These are phyloP conservation scores for Megaceryle alcyon DNA, from an alignment of 2,797 vertebrate genomes.

Conservation along the genomic window DNA sequence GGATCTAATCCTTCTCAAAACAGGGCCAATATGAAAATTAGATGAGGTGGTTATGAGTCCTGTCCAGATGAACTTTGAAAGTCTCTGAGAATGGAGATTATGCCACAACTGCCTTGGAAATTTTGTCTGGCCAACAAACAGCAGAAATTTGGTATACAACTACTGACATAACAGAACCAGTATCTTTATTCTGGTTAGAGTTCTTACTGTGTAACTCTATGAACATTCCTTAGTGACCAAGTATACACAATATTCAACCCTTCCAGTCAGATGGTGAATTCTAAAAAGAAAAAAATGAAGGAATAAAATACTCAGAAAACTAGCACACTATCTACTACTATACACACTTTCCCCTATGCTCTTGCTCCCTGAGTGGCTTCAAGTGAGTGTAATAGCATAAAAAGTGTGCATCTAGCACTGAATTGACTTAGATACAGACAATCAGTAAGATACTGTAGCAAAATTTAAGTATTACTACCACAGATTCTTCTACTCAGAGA, in stretches of 20 bases:
- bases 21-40: background rate
- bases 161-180: background rate
- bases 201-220: background rate
- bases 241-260: background rate
- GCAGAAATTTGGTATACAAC: background rate
- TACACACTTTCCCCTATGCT: background rate
- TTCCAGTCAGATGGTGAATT: background rate
- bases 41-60: background rate
- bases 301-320: background rate
- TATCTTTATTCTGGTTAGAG: background rate
- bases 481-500: background rate
- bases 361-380: background rate
- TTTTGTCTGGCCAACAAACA: background rate
- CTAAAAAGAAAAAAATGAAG: background rate
- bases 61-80: background rate
- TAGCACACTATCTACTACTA: background rate
- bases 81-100: background rate
- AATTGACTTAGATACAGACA: background rate
- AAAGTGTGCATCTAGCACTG: background rate
- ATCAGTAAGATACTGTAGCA: background rate
- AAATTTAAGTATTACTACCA: background rate
- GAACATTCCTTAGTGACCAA: background rate
- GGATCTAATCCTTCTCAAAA: background rate
- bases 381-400: background rate
- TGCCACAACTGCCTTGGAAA: background rate